phyloP scores from a whole-genome alignment of 2,888 invertebrate genomes.

The Standfussiana lucernea region DNA sequence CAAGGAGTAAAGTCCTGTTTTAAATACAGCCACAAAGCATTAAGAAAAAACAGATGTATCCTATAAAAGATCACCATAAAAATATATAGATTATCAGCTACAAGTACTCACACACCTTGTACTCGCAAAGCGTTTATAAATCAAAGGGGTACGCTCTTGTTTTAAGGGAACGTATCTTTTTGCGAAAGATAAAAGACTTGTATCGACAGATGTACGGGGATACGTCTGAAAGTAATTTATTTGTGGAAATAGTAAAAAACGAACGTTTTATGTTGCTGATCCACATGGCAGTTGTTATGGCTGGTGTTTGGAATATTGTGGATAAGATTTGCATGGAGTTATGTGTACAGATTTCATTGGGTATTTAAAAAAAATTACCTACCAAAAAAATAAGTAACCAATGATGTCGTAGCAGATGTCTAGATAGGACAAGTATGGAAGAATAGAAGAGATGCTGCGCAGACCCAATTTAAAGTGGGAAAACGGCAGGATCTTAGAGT shows the following conservation, averaged over 20 bases:
- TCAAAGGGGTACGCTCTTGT: constrained; percentile 64
- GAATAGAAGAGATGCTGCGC: neutral
- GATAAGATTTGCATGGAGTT: constrained; percentile 52
- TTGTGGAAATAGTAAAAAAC: constrained; percentile 75
- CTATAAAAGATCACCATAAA: constrained; percentile 40
- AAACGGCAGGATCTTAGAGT: neutral
- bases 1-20: neutral
- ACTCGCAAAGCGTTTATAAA: constrained; percentile 58
- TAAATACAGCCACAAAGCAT: neutral
- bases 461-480: neutral
- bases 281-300: constrained; percentile 70
- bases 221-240: constrained; percentile 76
- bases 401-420: neutral
- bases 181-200: constrained; percentile 63
- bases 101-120: constrained; percentile 61
- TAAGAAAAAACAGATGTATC: constrained; percentile 17
- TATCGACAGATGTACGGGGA: constrained; percentile 75
- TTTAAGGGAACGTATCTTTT: constrained; percentile 65
- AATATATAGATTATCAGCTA: constrained; percentile 29
- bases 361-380: too few species aligned
- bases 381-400: neutral
- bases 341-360: neutral
- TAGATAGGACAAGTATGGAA: too few species aligned
- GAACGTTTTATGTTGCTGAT: constrained; percentile 70
- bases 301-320: constrained; percentile 58